Evolutionary conservation across 2,888 invertebrate genomes (phyloP).

Genomic region (Plagodis dolabraria): DNA sequence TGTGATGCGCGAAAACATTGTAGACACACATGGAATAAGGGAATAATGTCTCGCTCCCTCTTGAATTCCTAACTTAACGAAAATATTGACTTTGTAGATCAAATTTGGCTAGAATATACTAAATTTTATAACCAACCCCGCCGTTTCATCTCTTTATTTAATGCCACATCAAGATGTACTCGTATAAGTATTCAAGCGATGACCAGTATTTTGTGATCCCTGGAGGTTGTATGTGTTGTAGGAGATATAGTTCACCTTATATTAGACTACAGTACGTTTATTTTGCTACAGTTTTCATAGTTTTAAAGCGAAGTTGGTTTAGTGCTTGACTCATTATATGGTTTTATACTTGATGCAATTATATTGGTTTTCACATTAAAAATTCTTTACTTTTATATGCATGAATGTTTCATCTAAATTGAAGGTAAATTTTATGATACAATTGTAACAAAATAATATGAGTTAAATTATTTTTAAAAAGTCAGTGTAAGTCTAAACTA

Average conservation of each 20-base stretch:
- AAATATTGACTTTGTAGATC: constrained; percentile 6
- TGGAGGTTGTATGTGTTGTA: background rate
- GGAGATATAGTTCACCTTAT: constrained; percentile 5
- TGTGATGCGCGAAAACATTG: no score
- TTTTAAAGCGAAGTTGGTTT: constrained; percentile 4
- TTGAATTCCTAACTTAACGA: constrained; percentile 1
- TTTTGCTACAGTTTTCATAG: constrained; percentile 15
- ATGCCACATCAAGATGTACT: constrained; percentile 15
- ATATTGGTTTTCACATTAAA: no score
- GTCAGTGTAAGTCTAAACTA: no score
- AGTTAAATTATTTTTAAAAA: no score
- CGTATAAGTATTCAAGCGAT: constrained; percentile 12
- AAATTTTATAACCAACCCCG: constrained; percentile 24
- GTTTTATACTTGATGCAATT: no score
- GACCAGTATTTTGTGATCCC: constrained; percentile 5
- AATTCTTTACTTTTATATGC: no score
- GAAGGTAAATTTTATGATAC: no score
- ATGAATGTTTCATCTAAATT: no score
- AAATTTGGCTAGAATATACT: constrained; percentile 10
- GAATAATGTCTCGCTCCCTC: background rate
- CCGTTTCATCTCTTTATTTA: constrained; percentile 22
- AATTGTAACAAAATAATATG: no score
- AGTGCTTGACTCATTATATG: no score
- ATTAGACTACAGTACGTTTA: constrained; percentile 5
- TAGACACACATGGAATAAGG: no score